Conservation (phyloP, 2,113 vertebrate species). For the Mormyrus lacerda region DNA sequence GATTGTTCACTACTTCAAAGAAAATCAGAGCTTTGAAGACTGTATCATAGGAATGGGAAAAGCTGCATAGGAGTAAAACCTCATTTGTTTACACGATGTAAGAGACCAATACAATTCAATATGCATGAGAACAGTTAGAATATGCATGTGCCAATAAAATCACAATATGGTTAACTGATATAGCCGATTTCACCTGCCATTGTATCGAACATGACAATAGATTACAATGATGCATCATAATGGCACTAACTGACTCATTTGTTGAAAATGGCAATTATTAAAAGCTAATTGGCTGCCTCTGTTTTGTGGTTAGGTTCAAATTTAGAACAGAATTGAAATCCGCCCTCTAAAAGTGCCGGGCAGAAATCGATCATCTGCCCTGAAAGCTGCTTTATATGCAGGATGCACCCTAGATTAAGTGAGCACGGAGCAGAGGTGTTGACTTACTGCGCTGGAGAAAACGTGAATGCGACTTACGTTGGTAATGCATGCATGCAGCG, state of each 20-base stretch:
- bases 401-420: no score
- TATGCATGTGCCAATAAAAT: neutral
- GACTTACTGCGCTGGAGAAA: neutral
- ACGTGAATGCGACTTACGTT: neutral
- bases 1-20: neutral
- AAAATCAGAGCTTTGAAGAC: neutral
- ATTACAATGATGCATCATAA: neutral
- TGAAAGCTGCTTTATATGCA: neutral
- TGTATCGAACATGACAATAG: neutral
- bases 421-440: neutral
- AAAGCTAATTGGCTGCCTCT: neutral
- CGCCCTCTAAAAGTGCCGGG: neutral
- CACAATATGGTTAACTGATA: neutral
- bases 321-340: neutral
- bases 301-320: neutral
- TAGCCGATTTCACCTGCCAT: neutral
- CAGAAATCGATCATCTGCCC: neutral
- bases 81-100: neutral
- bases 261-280: neutral
- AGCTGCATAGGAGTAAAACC: neutral
- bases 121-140: neutral
- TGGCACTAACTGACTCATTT: neutral
- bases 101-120: neutral
- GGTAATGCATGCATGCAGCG: neutral
- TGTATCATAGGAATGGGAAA: neutral